These are phyloP conservation scores for Herminia tarsipennalis DNA, from an alignment of 2,888 invertebrate species.

Conservation along the genomic window DNA sequence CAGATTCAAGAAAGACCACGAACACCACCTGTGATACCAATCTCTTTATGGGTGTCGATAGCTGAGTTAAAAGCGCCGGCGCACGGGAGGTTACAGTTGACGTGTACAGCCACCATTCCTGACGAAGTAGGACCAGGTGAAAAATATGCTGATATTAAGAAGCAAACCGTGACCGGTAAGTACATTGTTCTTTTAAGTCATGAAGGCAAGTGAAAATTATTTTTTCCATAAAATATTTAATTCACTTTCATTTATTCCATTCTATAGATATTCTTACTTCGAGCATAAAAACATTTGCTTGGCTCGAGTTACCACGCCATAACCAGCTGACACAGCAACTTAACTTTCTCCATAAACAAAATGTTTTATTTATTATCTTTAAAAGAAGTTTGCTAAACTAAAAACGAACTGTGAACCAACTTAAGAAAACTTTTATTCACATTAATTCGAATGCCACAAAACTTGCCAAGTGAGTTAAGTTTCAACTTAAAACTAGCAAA, in stretches of 20 bases:
- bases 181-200: too few species aligned
- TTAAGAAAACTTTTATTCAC: constrained; percentile 32
- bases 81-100: constrained; percentile 89
- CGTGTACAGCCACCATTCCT: constrained; percentile 92
- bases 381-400: constrained; percentile 20
- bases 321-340: too few species aligned
- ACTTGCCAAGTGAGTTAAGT: constrained; percentile 20
- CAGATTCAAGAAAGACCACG: constrained; percentile 75
- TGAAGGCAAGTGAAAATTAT: constrained; percentile 5
- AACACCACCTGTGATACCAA: constrained; percentile 83
- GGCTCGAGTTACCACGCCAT: too few species aligned
- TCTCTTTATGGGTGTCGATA: constrained; percentile 90
- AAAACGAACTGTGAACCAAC: constrained; percentile 15
- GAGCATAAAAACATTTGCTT: too few species aligned
- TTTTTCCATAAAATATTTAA: too few species aligned
- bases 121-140: constrained; percentile 89
- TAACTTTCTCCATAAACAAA: too few species aligned
- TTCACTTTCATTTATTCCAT: too few species aligned
- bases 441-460: constrained; percentile 33
- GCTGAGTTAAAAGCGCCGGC: constrained; percentile 89
- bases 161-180: constrained; percentile 90
- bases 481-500: constrained; percentile 24
- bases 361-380: too few species aligned
- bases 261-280: too few species aligned
- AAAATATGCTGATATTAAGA: constrained; percentile 90